A percentile compares a stretch with the other conserved stretches of the same genome.
phyloP scores from a whole-genome alignment of 2,113 vertebrate genomes.

The Panthera tigris region DNA sequence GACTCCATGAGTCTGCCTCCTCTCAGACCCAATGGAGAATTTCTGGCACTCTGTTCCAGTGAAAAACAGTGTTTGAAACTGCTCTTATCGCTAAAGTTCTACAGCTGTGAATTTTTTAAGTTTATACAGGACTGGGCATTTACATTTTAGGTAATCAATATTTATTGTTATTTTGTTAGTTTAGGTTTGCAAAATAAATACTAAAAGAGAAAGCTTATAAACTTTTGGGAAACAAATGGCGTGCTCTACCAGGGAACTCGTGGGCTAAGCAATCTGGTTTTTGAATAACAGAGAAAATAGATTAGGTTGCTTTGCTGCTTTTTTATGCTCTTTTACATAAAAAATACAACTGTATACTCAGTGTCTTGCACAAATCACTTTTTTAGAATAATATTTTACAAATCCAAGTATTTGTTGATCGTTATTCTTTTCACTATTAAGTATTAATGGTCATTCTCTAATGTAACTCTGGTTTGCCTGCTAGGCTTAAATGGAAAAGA shows the following conservation, averaged over 20 bases:
- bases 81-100: neutral
- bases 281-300: neutral
- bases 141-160: neutral
- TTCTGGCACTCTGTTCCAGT: neutral
- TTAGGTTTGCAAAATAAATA: slow-evolving; percentile 17
- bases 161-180: neutral
- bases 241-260: neutral
- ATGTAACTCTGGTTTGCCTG: neutral
- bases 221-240: neutral
- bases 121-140: neutral
- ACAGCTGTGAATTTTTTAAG: neutral
- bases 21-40: neutral
- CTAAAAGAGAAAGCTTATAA: neutral
- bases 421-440: slow-evolving; percentile 10
- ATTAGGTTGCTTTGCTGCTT: neutral
- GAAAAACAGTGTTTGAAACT: neutral
- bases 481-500: slow-evolving; percentile 18
- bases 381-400: slow-evolving; percentile 42
- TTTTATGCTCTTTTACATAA: neutral
- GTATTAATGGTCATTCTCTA: neutral
- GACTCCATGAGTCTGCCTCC: neutral
- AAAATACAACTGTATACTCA: neutral
- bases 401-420: neutral
- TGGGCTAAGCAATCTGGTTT: neutral
- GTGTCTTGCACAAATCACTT: neutral